Percentiles rank a stretch among this genome's conserved stretches.
Conservation (phyloP, 2,888 invertebrate species). For the Synergus umbraculus region DNA sequence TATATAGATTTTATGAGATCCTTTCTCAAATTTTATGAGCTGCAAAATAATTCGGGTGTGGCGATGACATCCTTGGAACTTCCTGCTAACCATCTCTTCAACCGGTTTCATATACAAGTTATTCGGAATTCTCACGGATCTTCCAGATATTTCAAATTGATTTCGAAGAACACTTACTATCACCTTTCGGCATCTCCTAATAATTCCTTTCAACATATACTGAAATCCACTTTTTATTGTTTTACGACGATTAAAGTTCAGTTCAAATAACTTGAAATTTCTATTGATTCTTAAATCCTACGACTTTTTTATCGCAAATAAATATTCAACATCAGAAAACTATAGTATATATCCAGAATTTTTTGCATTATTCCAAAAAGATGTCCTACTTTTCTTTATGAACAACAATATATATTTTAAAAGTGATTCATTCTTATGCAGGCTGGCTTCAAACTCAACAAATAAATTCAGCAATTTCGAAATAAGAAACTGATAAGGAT, state of each 20-base stretch:
- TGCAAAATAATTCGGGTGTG: conserved; percentile 41
- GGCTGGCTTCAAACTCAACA: not conserved
- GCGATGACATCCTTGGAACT: conserved; percentile 61
- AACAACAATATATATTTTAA: not conserved
- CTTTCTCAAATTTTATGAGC: conserved; percentile 32
- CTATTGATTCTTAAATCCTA: not conserved
- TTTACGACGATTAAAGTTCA: conserved; percentile 3
- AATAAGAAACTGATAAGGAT: conserved; percentile 26
- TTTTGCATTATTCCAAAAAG: too few relatives aligned
- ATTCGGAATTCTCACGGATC: conserved; percentile 44
- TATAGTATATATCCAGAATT: not conserved
- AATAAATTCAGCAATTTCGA: not conserved
- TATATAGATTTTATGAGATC: conserved; percentile 34
- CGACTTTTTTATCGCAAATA: not conserved
- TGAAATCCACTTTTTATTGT: conserved; percentile 34
- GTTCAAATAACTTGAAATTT: not conserved
- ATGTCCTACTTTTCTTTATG: too few relatives aligned
- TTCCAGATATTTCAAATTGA: conserved; percentile 51
- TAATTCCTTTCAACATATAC: not conserved
- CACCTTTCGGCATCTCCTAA: conserved; percentile 20
- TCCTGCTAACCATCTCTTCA: conserved; percentile 49
- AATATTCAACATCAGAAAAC: not conserved
- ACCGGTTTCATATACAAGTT: conserved; percentile 19
- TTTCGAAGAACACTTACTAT: conserved; percentile 48
- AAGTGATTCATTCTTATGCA: not conserved